Evolutionary conservation across 2,113 vertebrate genomes (phyloP).

Genomic region (Rhinoptilus africanus): DNA sequence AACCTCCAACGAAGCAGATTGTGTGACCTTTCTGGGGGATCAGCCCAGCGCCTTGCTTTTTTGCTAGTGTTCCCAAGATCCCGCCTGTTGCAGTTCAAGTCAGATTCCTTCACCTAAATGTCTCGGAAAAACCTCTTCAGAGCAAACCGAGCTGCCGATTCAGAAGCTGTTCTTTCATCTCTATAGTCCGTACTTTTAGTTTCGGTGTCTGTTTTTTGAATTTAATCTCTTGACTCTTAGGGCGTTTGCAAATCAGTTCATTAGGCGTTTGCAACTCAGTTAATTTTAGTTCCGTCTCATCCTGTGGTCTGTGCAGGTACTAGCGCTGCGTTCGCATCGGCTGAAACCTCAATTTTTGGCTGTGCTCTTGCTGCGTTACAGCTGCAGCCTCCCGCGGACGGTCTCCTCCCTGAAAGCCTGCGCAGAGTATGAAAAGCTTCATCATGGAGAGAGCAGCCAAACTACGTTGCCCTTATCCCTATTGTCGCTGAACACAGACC

Average conservation of each 20-base stretch:
- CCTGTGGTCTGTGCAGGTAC: background rate
- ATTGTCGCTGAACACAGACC: background rate
- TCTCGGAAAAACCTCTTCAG: background rate
- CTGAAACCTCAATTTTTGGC: background rate
- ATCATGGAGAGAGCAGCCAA: background rate
- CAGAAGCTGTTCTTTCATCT: background rate
- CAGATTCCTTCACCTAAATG: background rate
- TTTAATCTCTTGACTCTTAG: background rate
- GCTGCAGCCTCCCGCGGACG: background rate
- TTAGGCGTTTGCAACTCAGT: background rate
- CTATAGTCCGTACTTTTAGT: background rate
- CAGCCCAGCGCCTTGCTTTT: background rate
- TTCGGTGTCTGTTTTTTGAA: background rate
- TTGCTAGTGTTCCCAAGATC: background rate
- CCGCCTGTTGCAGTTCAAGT: background rate
- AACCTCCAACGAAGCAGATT: background rate
- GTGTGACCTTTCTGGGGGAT: background rate
- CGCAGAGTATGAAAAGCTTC: background rate
- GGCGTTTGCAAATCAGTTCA: background rate
- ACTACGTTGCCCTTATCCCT: background rate
- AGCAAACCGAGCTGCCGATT: background rate
- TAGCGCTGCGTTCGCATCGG: rapidly evolving
- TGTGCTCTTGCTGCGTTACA: background rate
- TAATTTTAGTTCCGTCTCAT: background rate
- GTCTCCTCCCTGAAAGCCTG: background rate